These are phyloP conservation scores for Oreohelix idahoensis DNA, from an alignment of 1,140 invertebrate genomes.

Conservation along the genomic window DNA sequence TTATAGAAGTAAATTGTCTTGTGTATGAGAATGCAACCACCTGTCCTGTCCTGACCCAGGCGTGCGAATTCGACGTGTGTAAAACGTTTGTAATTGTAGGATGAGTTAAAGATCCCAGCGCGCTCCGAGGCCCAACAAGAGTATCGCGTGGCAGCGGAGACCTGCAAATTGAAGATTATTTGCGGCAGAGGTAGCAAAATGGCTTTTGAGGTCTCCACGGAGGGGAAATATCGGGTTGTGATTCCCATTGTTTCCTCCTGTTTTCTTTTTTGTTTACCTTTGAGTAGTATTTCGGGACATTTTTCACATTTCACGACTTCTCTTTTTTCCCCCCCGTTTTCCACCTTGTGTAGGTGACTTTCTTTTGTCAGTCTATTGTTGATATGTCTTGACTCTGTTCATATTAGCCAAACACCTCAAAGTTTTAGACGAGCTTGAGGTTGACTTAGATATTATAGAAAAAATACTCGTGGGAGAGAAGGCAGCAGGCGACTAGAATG, in stretches of 20 bases:
- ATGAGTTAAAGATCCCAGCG: background rate
- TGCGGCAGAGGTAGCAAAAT: background rate
- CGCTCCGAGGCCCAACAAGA: background rate
- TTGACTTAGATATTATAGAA: no score
- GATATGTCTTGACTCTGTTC: background rate
- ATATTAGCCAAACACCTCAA: no score
- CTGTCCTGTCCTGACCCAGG: background rate
- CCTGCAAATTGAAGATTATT: background rate
- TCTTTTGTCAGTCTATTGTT: background rate
- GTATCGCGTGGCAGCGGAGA: background rate
- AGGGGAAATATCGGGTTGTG: background rate
- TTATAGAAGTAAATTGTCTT: background rate
- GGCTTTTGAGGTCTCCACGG: slow-evolving; percentile 3
- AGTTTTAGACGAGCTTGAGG: no score
- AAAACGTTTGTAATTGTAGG: background rate
- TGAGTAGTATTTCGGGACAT: background rate
- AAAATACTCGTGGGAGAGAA: no score
- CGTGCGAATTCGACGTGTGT: slow-evolving; percentile 12
- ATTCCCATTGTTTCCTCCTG: background rate
- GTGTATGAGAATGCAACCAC: background rate
- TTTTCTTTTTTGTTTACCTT: background rate
- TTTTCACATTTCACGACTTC: background rate
- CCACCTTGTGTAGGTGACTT: background rate
- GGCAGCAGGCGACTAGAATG: no score
- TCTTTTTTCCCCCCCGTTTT: background rate